A percentile compares a stretch with the other conserved stretches of the same genome.
Evolutionary conservation across 2,113 vertebrate genomes (phyloP).

Genomic region (Ptychochromis oligacanthus): DNA sequence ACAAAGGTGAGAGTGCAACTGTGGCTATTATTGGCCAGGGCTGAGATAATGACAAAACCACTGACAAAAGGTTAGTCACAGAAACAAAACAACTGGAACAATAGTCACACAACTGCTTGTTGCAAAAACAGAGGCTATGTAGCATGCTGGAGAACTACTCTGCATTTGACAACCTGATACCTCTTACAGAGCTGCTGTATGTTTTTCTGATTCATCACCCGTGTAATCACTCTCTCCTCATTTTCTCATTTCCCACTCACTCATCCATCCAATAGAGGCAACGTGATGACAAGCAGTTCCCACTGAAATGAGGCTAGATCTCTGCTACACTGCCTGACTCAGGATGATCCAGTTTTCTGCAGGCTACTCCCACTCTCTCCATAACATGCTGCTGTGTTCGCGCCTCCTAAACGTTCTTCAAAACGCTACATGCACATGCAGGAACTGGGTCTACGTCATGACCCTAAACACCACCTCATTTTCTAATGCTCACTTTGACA

Average conservation of each 20-base stretch:
- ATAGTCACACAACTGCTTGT: not conserved
- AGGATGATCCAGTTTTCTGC: conserved; percentile 54
- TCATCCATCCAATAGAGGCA: conserved; percentile 22
- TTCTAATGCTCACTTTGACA: not conserved
- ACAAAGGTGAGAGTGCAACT: conserved; percentile 25
- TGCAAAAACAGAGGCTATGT: not conserved
- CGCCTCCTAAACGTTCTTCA: conserved; percentile 21
- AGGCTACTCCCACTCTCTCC: conserved; percentile 37
- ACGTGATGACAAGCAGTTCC: conserved; percentile 37
- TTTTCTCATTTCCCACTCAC: conserved; percentile 27
- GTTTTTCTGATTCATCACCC: conserved; percentile 16
- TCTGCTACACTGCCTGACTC: conserved; percentile 51
- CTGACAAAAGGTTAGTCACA: conserved; percentile 26
- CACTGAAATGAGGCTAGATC: conserved; percentile 36
- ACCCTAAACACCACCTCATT: not conserved
- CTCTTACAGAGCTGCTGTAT: conserved; percentile 2
- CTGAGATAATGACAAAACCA: conserved; percentile 22
- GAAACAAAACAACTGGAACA: conserved; percentile 3
- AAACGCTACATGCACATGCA: conserved; percentile 10
- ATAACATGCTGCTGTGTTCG: not conserved
- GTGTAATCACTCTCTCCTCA: not conserved
- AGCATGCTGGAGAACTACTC: not conserved
- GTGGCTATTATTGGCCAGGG: conserved; percentile 8
- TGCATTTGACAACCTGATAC: not conserved
- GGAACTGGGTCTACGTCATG: not conserved